Evolutionary conservation across 2,888 invertebrate genomes (phyloP).

Genomic region (Dasypolia templi): DNA sequence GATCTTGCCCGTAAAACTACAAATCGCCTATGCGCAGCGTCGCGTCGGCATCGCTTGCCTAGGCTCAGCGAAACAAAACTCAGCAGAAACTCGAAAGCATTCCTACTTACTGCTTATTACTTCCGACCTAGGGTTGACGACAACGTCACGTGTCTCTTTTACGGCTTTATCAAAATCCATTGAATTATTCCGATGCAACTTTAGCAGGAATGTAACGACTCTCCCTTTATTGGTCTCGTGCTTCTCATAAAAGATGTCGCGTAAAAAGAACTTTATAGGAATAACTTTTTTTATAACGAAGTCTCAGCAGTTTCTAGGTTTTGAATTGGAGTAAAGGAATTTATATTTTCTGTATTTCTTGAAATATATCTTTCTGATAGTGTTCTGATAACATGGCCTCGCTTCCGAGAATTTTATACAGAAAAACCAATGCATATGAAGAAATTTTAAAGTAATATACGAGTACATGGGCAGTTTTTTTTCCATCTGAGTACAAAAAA

Average conservation of each 20-base stretch:
- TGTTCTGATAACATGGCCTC: not conserved
- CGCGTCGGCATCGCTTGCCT: not conserved
- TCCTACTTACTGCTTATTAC: slow-evolving; percentile 14
- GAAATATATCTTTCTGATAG: no score
- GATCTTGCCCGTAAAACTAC: not conserved
- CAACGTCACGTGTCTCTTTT: slow-evolving; percentile 59
- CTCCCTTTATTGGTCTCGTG: slow-evolving; percentile 74
- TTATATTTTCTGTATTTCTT: not conserved
- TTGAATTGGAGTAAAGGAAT: not conserved
- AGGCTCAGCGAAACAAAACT: slow-evolving; percentile 18
- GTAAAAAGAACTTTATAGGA: slow-evolving; percentile 64
- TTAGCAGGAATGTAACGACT: slow-evolving; percentile 69
- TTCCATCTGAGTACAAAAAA: not conserved
- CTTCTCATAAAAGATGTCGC: slow-evolving; percentile 69
- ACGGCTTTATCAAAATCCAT: slow-evolving; percentile 71
- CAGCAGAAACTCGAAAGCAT: slow-evolving; percentile 40
- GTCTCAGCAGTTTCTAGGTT: slow-evolving; percentile 24
- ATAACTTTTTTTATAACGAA: not conserved
- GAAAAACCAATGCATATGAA: no score
- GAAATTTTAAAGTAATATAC: not conserved
- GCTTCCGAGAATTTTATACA: no score
- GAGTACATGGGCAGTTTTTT: no score
- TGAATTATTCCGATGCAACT: slow-evolving; percentile 75
- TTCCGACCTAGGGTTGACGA: slow-evolving; percentile 40
- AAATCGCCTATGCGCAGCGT: not conserved